Conservation (phyloP, 1,140 invertebrate species). For the Philotrypesis tridentata region DNA sequence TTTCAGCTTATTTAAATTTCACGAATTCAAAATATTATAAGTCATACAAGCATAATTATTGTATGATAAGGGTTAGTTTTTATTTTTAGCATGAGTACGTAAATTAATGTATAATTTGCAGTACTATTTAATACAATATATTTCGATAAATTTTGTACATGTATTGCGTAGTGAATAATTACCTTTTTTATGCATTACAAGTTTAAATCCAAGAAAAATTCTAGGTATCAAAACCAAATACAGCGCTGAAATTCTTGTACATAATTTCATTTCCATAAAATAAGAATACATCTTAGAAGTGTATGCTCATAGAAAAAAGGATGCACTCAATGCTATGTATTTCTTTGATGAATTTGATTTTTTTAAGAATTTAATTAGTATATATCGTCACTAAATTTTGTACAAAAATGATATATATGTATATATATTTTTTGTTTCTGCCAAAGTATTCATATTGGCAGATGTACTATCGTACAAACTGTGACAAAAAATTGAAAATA, state of each 20-base stretch:
- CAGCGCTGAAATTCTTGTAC: constrained; percentile 23
- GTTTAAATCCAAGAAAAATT: neutral
- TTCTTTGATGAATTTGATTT: constrained; percentile 3
- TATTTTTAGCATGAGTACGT: constrained; percentile 35
- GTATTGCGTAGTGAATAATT: constrained; percentile 28
- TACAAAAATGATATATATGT: constrained; percentile 36
- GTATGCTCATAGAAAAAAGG: neutral
- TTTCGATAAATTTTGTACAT: constrained; percentile 44
- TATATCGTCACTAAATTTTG: constrained; percentile 36
- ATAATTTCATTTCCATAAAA: constrained; percentile 34
- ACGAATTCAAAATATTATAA: neutral
- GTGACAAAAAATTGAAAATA: constrained; percentile 25
- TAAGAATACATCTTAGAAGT: neutral
- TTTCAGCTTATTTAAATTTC: constrained; percentile 10
- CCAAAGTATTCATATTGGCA: constrained; percentile 29
- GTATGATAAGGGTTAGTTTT: neutral
- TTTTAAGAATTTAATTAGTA: constrained; percentile 16
- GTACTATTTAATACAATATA: constrained; percentile 29
- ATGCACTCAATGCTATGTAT: constrained; percentile 13
- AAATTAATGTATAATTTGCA: constrained; percentile 43
- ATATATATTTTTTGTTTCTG: constrained; percentile 33
- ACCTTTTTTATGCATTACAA: constrained; percentile 14
- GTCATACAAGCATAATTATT: neutral
- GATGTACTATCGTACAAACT: constrained; percentile 10
- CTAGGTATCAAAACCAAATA: constrained; percentile 2